Evolutionary conservation across 2,113 vertebrate genomes (phyloP).

Genomic region (Mastomys coucha): DNA sequence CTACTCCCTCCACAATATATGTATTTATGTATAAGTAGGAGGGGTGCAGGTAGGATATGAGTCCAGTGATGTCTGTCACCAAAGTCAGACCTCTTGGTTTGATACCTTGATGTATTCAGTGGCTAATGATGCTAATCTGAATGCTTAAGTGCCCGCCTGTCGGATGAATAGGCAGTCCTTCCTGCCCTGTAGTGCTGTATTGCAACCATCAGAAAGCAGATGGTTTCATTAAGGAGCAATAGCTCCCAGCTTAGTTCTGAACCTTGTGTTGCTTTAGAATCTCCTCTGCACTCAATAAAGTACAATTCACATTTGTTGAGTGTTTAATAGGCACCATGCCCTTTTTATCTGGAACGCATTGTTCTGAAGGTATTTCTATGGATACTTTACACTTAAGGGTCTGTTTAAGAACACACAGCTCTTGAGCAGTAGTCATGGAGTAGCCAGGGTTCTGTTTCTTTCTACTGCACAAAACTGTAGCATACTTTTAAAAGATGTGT

Average conservation of each 20-base stretch:
- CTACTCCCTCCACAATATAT: not conserved
- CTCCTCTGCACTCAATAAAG: not conserved
- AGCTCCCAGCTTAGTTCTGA: not conserved
- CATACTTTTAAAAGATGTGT: not conserved
- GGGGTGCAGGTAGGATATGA: not conserved
- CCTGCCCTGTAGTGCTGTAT: not conserved
- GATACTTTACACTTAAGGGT: not conserved
- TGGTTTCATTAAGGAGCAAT: not conserved
- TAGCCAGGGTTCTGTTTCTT: not conserved
- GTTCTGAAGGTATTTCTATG: not conserved
- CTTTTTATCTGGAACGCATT: not conserved
- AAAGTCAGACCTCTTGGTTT: not conserved
- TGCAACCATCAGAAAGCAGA: constrained; percentile 8
- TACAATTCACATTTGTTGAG: not conserved
- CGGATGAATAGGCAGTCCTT: not conserved
- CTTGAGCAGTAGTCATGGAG: constrained; percentile 16
- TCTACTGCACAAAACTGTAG: not conserved
- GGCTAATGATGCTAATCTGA: not conserved
- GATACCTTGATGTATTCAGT: not conserved
- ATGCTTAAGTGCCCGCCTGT: not conserved
- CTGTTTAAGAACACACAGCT: not conserved
- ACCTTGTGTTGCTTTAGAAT: not conserved
- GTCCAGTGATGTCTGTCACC: not conserved
- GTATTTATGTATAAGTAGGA: not conserved
- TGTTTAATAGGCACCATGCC: not conserved